These are phyloP conservation scores for Anneissia japonica DNA, from an alignment of 35 echinoderm and acorn worm genomes.

Conservation along the genomic window DNA sequence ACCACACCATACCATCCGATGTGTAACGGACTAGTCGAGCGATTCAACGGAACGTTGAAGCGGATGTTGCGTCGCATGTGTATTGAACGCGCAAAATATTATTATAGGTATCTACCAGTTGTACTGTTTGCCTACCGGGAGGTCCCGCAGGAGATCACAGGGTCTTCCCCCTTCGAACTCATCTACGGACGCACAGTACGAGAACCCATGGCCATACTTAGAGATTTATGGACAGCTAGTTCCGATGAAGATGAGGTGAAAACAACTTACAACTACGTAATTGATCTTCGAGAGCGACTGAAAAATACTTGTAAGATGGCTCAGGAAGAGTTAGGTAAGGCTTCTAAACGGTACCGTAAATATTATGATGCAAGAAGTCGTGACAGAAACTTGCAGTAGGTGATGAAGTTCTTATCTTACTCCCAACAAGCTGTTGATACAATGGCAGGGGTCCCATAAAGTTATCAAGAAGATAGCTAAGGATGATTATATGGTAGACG, in stretches of 20 bases:
- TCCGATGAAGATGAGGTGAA: conserved; percentile 21
- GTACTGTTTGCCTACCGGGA: conserved; percentile 61
- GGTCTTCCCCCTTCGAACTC: conserved; percentile 46
- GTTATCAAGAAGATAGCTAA: neutral
- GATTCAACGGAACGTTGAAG: conserved; percentile 47
- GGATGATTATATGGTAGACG: neutral
- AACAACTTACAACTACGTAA: conserved; percentile 53
- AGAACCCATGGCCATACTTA: conserved; percentile 41
- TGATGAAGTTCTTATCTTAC: neutral
- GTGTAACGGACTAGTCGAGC: conserved; percentile 41
- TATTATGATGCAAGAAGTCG: conserved; percentile 25
- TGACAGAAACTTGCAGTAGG: conserved; percentile 9
- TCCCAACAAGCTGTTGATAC: neutral
- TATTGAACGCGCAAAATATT: too few species aligned
- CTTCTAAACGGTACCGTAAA: conserved; percentile 3
- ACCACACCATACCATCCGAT: conserved; percentile 64
- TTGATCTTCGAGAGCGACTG: conserved; percentile 41
- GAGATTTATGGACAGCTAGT: conserved; percentile 43
- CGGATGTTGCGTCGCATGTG: conserved; percentile 42
- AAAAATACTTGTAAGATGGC: conserved; percentile 37
- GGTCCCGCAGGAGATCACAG: conserved; percentile 29
- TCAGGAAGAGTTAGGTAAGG: conserved; percentile 27
- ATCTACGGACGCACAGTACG: conserved; percentile 47
- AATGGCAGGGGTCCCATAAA: neutral
- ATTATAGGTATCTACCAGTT: conserved; percentile 41